Evolutionary conservation across 2,113 vertebrate genomes (phyloP), one percentile per base, ranked within the genome.

Genomic region (Tachysurus vachellii): DNA sequence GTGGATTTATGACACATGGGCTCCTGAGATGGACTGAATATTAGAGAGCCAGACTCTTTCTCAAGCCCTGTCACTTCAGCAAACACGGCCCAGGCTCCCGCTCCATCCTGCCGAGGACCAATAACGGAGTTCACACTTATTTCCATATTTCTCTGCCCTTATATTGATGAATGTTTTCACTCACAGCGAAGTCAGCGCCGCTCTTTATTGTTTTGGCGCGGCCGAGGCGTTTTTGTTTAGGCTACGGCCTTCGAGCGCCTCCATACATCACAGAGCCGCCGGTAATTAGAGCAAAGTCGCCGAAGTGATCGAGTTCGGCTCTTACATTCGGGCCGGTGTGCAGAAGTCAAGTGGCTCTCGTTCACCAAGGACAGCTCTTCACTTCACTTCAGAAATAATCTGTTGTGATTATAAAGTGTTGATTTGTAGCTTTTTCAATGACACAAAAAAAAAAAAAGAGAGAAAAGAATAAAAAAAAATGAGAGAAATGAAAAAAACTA

Each of bases 91-190:
- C 90, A 88, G 82, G 54, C 59, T 77, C 19, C 80, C 85, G 89
- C 88, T 91, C 84, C 76, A 54, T 88, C 92, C 91, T 57, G 88
- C 90, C 91, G 91, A 83, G 50, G 89, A n/a, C 87, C 89, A 84
- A 89, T 91, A 93, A 77, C 77, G 89, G 88, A 90, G 85, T 89
- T 89, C 82, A 66, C 66, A 77, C 85, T 83, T 88, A 83, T 89
- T 88, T 88, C 86, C 73, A 87, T 84, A 82, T 82, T 87, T 87
- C 84, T 83, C 64, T 47, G 28, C 59, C 75, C 59, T 79, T 79
- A 84, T 88, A 89, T 86, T 89, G 86, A 89, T 89, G 62, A 80
- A 89, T 89, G 86, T 85, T 88, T 88, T 89, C 79, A 53, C 80
- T 88, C 31, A 54, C 23, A 88, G 89, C 23, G 36, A 71, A 80